These are phyloP conservation scores for Chrysochloris asiatica DNA, from an alignment of 2,113 vertebrate genomes.

Conservation along the genomic window DNA sequence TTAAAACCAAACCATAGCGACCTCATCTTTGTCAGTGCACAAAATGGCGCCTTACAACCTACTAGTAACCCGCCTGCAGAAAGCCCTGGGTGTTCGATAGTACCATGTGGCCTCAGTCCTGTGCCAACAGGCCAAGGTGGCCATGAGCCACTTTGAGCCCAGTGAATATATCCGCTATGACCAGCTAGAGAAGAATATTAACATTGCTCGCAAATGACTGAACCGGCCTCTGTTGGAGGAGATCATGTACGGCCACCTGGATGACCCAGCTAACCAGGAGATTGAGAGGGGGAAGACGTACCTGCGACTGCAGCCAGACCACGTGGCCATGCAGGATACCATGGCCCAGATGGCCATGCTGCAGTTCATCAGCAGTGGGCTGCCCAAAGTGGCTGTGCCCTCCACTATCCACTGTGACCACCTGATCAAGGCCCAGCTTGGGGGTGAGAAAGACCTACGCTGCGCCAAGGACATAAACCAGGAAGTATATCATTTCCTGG, in stretches of 20 bases:
- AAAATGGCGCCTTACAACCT: no score
- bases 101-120: no score
- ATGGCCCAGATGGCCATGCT: conserved; percentile 99
- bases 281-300: conserved; percentile 95
- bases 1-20: no score
- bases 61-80: no score
- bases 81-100: no score
- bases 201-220: no score
- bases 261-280: conserved; percentile 93
- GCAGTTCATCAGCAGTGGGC: conserved; percentile 98
- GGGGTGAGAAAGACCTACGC: conserved; percentile 92
- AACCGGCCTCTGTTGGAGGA: conserved; percentile 97
- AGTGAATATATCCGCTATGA: no score
- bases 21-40: no score
- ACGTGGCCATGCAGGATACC: conserved; percentile 98
- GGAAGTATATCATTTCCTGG: conserved; percentile 96
- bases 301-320: conserved; percentile 94
- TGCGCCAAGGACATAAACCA: conserved; percentile 96
- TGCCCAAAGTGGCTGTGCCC: conserved; percentile 94
- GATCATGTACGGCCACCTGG: conserved; percentile 96
- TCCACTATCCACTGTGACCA: conserved; percentile 99
- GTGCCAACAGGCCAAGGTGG: no score
- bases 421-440: conserved; percentile 95
- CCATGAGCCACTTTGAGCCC: no score
- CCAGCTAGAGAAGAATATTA: no score